Base-by-base conservation (phyloP, 2,797 vertebrate species). In the Crotalus adamanteus region DNA sequence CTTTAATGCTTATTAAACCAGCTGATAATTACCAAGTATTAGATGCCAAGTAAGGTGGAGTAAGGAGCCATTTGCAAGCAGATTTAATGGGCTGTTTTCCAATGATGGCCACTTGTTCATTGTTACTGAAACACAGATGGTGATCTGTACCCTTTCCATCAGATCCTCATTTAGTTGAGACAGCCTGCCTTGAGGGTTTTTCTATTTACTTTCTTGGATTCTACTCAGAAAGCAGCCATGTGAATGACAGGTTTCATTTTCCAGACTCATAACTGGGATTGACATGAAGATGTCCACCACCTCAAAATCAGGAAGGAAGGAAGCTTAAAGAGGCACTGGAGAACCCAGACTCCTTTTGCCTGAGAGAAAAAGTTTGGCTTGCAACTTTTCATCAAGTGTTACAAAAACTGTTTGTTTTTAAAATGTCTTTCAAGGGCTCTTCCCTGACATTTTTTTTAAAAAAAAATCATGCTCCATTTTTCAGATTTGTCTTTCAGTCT, bases 171-270 rank as follows among this genome's bases (percentile, higher is more conserved):
- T 88, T 90, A 53, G 85, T 90, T 63, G 31, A 31, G 42, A 60
- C 89, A 56, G 47, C 78, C 61, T 63, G 88, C 89, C 65, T 78
- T 83, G 65, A 63, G 31, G 85, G 88, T 63, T 90, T 83, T 90
- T 65, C 89, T 51, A 63, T 94, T 94, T 91, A 26, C 53, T 91
- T 92, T 85, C 86, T 85, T 94, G 65, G 65, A 47, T 61, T 55
- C 85, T 83, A 51, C 65, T 63, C 69, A 14, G 86, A 88, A 92
- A 63, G 86, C 91, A 91, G 65, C 86, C 89, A 31, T 85, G 69
- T 86, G 18, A 87, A n/a, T 91, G 89, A 86, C 86, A 92, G 65
- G 65, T 65, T 92, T 92, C 37, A 9, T 47, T 88, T 94, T 85
- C 57, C 85, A 83, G 85, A 47, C 85, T 83, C 55, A 65, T 85